A percentile compares a stretch with the other conserved stretches of the same genome.
Conservation (phyloP, 2,888 invertebrate species). For the Diadegma fenestrale region DNA sequence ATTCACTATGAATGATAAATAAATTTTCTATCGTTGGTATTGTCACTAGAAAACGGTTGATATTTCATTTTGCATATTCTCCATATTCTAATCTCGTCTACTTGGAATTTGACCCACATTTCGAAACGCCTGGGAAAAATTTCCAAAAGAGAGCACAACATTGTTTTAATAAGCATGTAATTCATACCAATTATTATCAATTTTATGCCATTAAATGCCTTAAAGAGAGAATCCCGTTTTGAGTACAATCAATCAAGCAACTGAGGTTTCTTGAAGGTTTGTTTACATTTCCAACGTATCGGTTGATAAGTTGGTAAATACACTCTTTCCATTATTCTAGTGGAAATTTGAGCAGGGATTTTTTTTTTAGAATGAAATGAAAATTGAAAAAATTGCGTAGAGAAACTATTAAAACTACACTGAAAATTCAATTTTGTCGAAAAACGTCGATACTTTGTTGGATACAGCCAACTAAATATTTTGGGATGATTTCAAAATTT, state of each 20-base stretch:
- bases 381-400: not conserved
- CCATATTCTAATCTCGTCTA: not conserved
- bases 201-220: too few relatives aligned
- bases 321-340: not conserved
- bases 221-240: not conserved
- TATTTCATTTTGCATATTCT: not conserved
- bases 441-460: too few relatives aligned
- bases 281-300: not conserved
- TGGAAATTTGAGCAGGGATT: not conserved
- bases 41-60: not conserved
- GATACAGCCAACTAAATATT: too few relatives aligned
- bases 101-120: not conserved
- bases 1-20: too few relatives aligned
- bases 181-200: too few relatives aligned
- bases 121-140: not conserved
- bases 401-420: not conserved
- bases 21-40: too few relatives aligned
- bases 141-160: not conserved
- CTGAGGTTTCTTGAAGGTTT: not conserved
- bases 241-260: too few relatives aligned
- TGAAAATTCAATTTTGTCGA: too few relatives aligned
- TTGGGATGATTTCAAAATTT: too few relatives aligned
- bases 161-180: too few relatives aligned
- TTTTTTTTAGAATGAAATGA: not conserved
- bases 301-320: not conserved